Evolutionary conservation across 2,888 invertebrate genomes (phyloP).

Genomic region (Tolmerus cingulatus): DNA sequence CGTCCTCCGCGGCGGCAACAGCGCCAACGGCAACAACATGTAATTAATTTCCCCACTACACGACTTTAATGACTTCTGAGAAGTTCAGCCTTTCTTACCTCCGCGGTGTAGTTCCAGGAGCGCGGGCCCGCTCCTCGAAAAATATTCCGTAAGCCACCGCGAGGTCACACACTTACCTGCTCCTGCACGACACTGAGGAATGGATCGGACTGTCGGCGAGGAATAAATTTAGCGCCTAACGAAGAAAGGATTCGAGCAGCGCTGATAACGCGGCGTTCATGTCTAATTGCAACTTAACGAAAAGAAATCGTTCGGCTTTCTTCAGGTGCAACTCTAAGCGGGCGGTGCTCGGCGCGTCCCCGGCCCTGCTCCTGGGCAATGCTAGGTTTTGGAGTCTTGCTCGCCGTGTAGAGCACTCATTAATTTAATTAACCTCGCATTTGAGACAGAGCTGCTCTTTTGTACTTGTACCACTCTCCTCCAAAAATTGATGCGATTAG

Average conservation of each 20-base stretch:
- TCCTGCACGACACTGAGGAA: neutral
- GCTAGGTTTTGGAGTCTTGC: too few species aligned
- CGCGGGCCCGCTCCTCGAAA: neutral
- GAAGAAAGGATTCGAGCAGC: neutral
- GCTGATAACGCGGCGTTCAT: neutral
- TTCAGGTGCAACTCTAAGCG: neutral
- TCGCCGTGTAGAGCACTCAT: too few species aligned
- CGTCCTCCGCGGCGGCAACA: conserved; percentile 16
- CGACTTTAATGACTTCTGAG: conserved; percentile 62
- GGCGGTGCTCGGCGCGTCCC: too few species aligned
- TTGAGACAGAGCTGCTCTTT: too few species aligned
- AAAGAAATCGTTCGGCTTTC: neutral
- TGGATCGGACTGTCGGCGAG: conserved; percentile 2
- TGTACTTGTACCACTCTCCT: too few species aligned
- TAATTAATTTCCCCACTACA: conserved; percentile 64
- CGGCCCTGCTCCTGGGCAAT: too few species aligned
- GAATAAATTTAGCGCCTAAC: neutral
- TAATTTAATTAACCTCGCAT: too few species aligned
- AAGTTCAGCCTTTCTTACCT: conserved; percentile 52
- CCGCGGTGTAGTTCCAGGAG: neutral
- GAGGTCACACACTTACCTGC: conserved; percentile 17
- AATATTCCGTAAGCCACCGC: neutral
- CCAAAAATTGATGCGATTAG: too few species aligned
- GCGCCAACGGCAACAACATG: conserved; percentile 56
- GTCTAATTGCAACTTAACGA: neutral